Conservation (phyloP, 2,888 invertebrate genomes). For the Carpatolechia fugitivella region DNA sequence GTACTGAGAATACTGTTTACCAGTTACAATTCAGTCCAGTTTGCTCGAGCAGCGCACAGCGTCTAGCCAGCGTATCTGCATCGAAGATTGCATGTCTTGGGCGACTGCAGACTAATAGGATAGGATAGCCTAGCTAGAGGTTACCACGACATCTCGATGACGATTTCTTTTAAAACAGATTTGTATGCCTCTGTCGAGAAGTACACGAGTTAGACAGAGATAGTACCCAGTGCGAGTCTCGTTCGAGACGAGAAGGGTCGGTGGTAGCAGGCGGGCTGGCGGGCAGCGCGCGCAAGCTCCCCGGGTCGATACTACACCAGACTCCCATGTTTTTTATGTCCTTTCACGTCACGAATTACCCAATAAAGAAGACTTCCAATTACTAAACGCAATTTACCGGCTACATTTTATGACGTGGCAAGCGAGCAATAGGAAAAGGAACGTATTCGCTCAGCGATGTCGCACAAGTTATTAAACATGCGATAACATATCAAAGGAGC, state of each 20-base stretch:
- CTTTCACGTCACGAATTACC: slow-evolving; percentile 67
- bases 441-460: slow-evolving; percentile 1
- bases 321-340: slow-evolving; percentile 76
- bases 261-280: slow-evolving; percentile 29
- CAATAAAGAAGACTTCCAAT: slow-evolving; percentile 65
- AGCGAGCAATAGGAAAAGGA: slow-evolving; percentile 28
- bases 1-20: neutral
- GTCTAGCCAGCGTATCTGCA: slow-evolving; percentile 17
- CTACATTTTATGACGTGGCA: slow-evolving; percentile 36
- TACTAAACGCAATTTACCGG: slow-evolving; percentile 47
- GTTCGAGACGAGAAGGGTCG: slow-evolving; percentile 31
- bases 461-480: neutral
- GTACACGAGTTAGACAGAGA: slow-evolving; percentile 33
- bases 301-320: slow-evolving; percentile 74
- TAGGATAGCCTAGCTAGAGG: slow-evolving; percentile 18
- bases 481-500: slow-evolving; percentile 8
- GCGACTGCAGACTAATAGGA: slow-evolving; percentile 20
- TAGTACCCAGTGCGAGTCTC: slow-evolving; percentile 32
- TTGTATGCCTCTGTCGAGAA: slow-evolving; percentile 16
- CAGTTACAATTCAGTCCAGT: slow-evolving; percentile 6
- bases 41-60: neutral
- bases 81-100: slow-evolving; percentile 20
- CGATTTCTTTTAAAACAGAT: slow-evolving; percentile 16
- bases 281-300: slow-evolving; percentile 64
- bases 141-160: slow-evolving; percentile 21